Conservation (phyloP, 2,797 vertebrate genomes). For the Acridotheres tristis region DNA sequence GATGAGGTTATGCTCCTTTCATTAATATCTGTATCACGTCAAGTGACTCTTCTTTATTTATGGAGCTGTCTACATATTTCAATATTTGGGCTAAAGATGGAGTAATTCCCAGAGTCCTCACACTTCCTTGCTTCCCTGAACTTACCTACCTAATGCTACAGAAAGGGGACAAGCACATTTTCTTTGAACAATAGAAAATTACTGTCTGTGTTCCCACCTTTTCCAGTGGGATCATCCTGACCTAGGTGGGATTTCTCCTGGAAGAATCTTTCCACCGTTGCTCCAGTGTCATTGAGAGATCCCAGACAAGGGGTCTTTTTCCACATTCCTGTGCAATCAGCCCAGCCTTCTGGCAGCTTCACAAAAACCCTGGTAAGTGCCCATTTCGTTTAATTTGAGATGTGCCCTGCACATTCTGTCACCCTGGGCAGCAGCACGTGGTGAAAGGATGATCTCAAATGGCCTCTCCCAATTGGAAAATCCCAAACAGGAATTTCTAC, state of each 20-base stretch:
- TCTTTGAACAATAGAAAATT: not conserved
- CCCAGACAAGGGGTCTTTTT: not conserved
- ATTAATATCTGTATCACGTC: constrained; percentile 15
- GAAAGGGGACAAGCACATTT: not conserved
- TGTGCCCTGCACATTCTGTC: rapidly evolving
- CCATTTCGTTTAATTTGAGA: not conserved
- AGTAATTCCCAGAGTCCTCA: not conserved
- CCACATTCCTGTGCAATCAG: not conserved
- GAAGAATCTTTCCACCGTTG: rapidly evolving
- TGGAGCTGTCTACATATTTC: not conserved
- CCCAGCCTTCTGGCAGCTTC: not conserved
- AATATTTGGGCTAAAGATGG: not conserved
- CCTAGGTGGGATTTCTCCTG: not conserved
- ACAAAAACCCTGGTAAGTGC: not conserved
- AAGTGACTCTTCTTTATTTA: not conserved
- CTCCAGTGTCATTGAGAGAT: not conserved
- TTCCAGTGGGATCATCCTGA: not conserved
- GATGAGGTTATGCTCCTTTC: constrained; percentile 45
- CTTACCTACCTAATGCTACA: not conserved
- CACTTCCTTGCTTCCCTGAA: not conserved
- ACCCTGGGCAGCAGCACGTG: rapidly evolving
- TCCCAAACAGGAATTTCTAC: not conserved
- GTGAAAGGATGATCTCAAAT: not conserved
- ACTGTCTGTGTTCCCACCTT: not conserved
- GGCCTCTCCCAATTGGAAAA: rapidly evolving